Conservation (phyloP, 23 tunicate species). For the Trididemnum miniatum region DNA sequence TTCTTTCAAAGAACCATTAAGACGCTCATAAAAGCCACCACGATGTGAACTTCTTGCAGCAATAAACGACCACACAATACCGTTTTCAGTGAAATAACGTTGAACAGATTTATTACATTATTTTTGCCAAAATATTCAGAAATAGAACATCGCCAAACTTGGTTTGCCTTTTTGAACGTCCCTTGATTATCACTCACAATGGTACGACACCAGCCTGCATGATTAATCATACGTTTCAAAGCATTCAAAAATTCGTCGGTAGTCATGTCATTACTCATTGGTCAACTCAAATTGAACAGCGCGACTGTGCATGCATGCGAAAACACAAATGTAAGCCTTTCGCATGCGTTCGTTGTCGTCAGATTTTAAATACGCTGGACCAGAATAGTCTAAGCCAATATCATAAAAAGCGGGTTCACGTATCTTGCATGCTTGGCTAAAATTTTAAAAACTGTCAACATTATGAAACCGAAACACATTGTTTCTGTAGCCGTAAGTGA, state of each 20-base stretch:
- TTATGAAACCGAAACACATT: too few relatives aligned
- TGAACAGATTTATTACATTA: background rate
- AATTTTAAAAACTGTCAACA: too few relatives aligned
- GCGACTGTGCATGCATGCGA: constrained; percentile 12
- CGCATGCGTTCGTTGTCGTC: background rate
- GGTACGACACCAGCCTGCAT: background rate
- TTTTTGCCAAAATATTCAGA: constrained; percentile 12
- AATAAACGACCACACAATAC: constrained; percentile 9
- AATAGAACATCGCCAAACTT: background rate
- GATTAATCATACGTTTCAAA: constrained; percentile 17
- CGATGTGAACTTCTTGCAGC: constrained; percentile 3
- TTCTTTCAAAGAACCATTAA: constrained; percentile 7
- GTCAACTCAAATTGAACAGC: constrained; percentile 11
- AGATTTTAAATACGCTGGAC: constrained; percentile 1
- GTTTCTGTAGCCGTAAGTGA: too few relatives aligned
- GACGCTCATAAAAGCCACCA: constrained; percentile 9
- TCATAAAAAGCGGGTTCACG: constrained; percentile 3
- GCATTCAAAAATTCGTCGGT: constrained; percentile 15
- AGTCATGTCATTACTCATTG: constrained; percentile 2
- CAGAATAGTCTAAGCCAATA: constrained; percentile 1
- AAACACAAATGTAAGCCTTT: constrained; percentile 7
- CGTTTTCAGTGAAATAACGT: constrained; percentile 7
- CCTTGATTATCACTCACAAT: constrained; percentile 12
- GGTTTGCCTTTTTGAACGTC: constrained; percentile 14
- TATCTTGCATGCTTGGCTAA: too few relatives aligned